Base-by-base conservation (phyloP, 64 coral and sea anemone species). In the Stichodactyla mertensii region DNA sequence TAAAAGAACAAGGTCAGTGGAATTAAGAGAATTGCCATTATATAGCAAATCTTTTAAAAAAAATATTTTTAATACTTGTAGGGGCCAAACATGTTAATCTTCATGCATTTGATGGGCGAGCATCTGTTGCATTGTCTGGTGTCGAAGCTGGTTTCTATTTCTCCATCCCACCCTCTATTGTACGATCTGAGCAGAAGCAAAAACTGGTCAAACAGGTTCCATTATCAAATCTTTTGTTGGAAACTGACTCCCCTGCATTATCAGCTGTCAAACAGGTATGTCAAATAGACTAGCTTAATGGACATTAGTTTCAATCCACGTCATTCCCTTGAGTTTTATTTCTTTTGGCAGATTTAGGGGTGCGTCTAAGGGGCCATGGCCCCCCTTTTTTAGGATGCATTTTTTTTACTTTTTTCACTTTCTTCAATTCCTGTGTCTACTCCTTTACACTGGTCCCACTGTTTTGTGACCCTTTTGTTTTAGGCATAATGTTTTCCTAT, bases 241-340 rank as follows among this genome's bases (percentile, higher is more conserved):
- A 99, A 87, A 99, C 97, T 45, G 97, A 99, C 86, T 95, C 92
- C 16, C 97, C 97, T 78, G 97, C 97, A 18, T 88, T 99, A 74
- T 93, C 93, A 52, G 88, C 90, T 85, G 93, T 89, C 58, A 99
- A 99, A 89, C 97, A 95, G 88, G 97, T 99, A 90, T 23, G 57
- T 80, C 20, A 67, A 58, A 58, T 0, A 0, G 10, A 31, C 10
- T 45, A 45, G 36, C 36, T 45, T 45, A 58, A 58, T 58, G 14
- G 56, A 58, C 56, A 9, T 2, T 45, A 45, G 36, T 45, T 45
- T 45, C 36, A 45, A 45, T 45, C 36, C 36, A 45, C 36, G 36
- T 45, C 1, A 45, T 45, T 45, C 36, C 36, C 36, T 45, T 45
- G 36, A 45, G 0, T 45, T 45, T 3, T 45, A 45, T 45, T 45